Base-by-base conservation (phyloP, 1,140 invertebrate species). In the Drosophila lacteicornis region DNA sequence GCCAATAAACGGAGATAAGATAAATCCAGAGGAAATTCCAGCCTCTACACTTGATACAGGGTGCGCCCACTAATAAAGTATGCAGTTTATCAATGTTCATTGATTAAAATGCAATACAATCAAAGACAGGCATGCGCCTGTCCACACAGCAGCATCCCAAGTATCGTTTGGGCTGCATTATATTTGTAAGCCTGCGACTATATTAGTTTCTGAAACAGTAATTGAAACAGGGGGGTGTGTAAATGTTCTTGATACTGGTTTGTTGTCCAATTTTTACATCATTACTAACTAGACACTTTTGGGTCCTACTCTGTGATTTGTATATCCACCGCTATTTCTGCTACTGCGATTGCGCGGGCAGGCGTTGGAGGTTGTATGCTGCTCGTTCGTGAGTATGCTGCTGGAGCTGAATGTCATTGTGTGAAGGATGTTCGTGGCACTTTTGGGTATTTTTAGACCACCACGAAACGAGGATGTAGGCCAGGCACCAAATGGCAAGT, bases 341-440 rank as follows among this genome's bases (percentile, higher is more conserved):
- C 47, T 45, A 81, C 78, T 81, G 85, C 70, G 84, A 50, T 84
- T 88, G 84, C 84, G 84, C 84, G 73, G 62, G 49, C 9, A 65
- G 57, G 47, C 53, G 33, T 73, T 36, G 33, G 43, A 50, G 68
- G 43, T 59, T 42, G 42, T 22, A 22, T 22, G 19, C 19, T 22
- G 19, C 19, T 22, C 42, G 47, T 63, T 27, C n/a, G 66, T 43
- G 50, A 59, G 56, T 66, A 40, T 65, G 40, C 55, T 65, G 33
- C 55, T 22, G 15, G 40, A 73, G 51, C 55, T 45, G 40, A 62
- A 61, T 82, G 65, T 57, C 53, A 58, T 61, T 77, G 71, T 73
- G 51, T 83, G 67, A 88, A 83, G 83, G 84, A 83, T 84, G 67
- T 70, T 56, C 69, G 40, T 53, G 74, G 49, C 69, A 73, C 49